phyloP scores from a whole-genome alignment of 2,888 invertebrate species.

The Ornithoptera alexandrae region DNA sequence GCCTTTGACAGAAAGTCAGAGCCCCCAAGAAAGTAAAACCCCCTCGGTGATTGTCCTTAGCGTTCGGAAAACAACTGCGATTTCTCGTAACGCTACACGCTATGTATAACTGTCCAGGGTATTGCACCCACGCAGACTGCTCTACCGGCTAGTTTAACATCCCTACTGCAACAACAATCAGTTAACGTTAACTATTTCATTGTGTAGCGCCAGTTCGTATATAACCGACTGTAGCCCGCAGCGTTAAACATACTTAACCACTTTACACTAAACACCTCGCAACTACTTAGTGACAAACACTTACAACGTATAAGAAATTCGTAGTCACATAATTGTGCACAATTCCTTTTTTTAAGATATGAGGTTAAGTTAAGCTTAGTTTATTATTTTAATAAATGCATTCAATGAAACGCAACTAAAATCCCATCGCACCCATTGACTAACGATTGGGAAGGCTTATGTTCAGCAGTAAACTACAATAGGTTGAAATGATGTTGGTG shows the following conservation, averaged over 20 bases:
- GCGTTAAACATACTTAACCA: slow-evolving; percentile 43
- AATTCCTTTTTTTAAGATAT: slow-evolving; percentile 67
- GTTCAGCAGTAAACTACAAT: no score
- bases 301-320: slow-evolving; percentile 61
- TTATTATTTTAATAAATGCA: slow-evolving; percentile 53
- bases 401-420: slow-evolving; percentile 31
- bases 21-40: no score
- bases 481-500: background rate
- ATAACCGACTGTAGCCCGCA: slow-evolving; percentile 59
- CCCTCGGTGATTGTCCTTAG: no score
- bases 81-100: no score
- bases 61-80: no score
- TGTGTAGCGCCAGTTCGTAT: slow-evolving; percentile 58
- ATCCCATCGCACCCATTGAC: background rate
- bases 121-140: no score
- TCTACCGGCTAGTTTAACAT: slow-evolving; percentile 63
- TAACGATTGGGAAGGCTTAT: background rate
- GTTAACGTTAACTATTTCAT: slow-evolving; percentile 45
- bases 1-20: no score
- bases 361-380: slow-evolving; percentile 48
- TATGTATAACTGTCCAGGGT: slow-evolving; percentile 31
- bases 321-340: slow-evolving; percentile 67
- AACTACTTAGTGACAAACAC: slow-evolving; percentile 52
- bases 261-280: slow-evolving; percentile 39
- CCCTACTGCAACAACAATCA: slow-evolving; percentile 69